phyloP scores from a whole-genome alignment of 2,888 invertebrate species.

The Drosophila birchii region DNA sequence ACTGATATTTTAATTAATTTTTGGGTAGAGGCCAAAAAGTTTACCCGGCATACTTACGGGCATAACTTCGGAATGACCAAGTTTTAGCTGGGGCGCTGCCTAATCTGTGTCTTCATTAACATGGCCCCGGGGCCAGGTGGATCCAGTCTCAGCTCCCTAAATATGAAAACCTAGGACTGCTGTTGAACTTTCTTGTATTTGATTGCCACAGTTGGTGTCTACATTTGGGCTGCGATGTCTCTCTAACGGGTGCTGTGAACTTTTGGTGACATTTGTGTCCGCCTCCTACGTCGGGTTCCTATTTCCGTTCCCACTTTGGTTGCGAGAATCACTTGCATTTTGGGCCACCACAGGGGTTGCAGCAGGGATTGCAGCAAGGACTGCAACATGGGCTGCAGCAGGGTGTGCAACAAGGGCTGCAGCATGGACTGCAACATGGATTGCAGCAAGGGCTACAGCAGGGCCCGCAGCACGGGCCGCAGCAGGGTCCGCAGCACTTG shows the following conservation, averaged over 20 bases:
- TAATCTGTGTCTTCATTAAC: conserved; percentile 47
- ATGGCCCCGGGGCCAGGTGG: conserved; percentile 44
- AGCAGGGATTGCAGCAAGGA: conserved; percentile 32
- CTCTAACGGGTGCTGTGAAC: conserved; percentile 62
- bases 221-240: conserved; percentile 20
- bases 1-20: conserved; percentile 77
- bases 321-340: conserved; percentile 48
- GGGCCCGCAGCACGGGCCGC: conserved; percentile 48
- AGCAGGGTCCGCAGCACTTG: conserved; percentile 23
- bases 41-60: conserved; percentile 34
- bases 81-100: conserved; percentile 55
- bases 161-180: conserved; percentile 11
- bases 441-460: conserved; percentile 47
- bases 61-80: conserved; percentile 68
- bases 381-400: conserved; percentile 29
- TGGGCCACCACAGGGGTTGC: conserved; percentile 36
- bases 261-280: conserved; percentile 30
- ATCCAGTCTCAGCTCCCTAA: neutral
- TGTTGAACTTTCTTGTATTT: conserved; percentile 22
- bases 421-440: conserved; percentile 36
- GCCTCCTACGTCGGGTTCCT: conserved; percentile 5
- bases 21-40: conserved; percentile 36
- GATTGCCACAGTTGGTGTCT: conserved; percentile 2
- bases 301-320: neutral
- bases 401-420: conserved; percentile 43